These are phyloP conservation scores for Adineta ricciae DNA, from an alignment of 2,888 invertebrate species.

Conservation along the genomic window DNA sequence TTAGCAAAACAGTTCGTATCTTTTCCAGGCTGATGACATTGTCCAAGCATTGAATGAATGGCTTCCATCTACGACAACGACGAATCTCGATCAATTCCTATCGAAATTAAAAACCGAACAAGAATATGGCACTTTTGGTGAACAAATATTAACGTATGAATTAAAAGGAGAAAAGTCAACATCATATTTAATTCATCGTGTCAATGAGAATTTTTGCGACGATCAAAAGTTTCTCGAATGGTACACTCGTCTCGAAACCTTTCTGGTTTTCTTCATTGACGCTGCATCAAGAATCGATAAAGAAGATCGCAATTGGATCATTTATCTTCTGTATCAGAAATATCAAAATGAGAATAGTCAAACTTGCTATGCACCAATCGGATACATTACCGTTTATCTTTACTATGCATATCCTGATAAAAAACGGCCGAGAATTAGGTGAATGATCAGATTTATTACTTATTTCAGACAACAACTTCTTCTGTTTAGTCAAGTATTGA, in stretches of 20 bases:
- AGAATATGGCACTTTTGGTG: slow-evolving; percentile 65
- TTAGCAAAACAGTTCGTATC: slow-evolving; percentile 42
- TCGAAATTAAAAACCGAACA: slow-evolving; percentile 61
- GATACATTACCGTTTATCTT: slow-evolving; percentile 80
- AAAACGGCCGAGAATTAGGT: slow-evolving; percentile 67
- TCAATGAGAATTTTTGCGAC: neutral
- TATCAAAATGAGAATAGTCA: slow-evolving; percentile 43
- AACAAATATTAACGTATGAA: slow-evolving; percentile 51
- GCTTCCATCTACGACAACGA: slow-evolving; percentile 62
- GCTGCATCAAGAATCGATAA: slow-evolving; percentile 85
- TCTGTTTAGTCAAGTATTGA: slow-evolving; percentile 66
- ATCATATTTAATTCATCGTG: neutral
- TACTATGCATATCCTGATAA: slow-evolving; percentile 84
- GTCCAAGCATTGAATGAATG: slow-evolving; percentile 61
- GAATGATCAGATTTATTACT: neutral
- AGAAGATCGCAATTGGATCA: slow-evolving; percentile 75
- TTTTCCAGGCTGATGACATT: slow-evolving; percentile 62
- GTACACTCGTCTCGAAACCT: slow-evolving; percentile 72
- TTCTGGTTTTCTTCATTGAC: slow-evolving; percentile 87
- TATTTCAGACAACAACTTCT: neutral
- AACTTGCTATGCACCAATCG: slow-evolving; percentile 65
- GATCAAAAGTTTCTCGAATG: neutral
- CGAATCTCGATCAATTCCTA: slow-evolving; percentile 65
- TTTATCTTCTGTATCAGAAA: slow-evolving; percentile 43
- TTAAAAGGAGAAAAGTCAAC: neutral